Conservation (phyloP, 2,113 vertebrate genomes). For the Catharus fuscescens region DNA sequence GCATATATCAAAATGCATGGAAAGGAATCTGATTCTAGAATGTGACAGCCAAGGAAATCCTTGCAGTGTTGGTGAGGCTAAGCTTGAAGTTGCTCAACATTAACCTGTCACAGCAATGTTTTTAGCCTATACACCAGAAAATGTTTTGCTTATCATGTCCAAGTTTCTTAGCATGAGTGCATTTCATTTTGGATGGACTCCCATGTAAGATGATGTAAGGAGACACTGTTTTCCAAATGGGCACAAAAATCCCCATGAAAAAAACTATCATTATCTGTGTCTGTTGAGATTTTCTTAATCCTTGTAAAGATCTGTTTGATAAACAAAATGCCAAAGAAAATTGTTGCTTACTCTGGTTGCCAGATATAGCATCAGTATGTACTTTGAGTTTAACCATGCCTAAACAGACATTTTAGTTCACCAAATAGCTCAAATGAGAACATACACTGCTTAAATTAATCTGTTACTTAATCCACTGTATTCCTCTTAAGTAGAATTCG, state of each 20-base stretch:
- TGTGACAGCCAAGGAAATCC: neutral
- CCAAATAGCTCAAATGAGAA: conserved; percentile 6
- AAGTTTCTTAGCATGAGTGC: conserved; percentile 13
- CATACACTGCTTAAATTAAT: neutral
- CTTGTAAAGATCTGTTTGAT: neutral
- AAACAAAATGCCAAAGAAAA: conserved; percentile 40
- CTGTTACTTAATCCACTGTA: neutral
- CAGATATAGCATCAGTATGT: neutral
- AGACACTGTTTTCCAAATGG: neutral
- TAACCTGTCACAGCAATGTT: neutral
- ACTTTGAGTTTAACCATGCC: conserved; percentile 21
- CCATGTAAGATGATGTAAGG: neutral
- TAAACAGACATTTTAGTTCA: conserved; percentile 11
- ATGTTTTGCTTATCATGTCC: conserved; percentile 8
- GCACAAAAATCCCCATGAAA: neutral
- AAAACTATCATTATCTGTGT: neutral
- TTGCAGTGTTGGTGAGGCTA: neutral
- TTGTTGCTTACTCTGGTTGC: neutral
- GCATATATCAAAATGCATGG: neutral
- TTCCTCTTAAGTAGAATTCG: neutral
- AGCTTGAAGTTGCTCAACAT: neutral
- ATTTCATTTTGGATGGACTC: neutral
- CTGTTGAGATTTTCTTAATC: neutral
- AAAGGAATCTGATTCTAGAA: neutral
- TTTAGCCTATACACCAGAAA: neutral